Conservation (phyloP, 2,113 vertebrate species). For the Conger conger region DNA sequence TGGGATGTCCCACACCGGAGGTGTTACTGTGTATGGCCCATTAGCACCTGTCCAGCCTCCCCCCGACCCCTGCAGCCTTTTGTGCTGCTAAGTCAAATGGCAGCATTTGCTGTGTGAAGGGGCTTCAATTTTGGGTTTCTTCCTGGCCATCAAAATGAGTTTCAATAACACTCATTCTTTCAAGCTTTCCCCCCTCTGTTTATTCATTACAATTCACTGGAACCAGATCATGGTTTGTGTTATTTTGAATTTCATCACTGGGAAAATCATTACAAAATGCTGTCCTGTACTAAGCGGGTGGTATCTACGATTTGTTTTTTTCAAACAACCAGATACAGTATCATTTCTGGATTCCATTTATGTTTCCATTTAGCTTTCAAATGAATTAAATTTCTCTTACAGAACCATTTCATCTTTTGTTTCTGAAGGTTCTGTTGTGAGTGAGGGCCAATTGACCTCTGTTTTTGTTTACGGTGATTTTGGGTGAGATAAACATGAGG, state of each 20-base stretch:
- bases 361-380: not conserved
- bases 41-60: not conserved
- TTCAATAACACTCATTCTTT: not conserved
- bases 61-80: conserved; percentile 1
- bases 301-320: not conserved
- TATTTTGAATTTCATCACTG: not conserved
- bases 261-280: not conserved
- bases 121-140: not conserved
- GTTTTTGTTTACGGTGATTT: too few species aligned
- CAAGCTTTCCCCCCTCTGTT: not conserved
- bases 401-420: not conserved
- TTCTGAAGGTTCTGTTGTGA: not conserved
- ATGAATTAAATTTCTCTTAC: not conserved
- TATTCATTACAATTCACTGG: not conserved
- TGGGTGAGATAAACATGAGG: too few species aligned
- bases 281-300: not conserved
- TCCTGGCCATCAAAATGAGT: not conserved
- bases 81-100: conserved; percentile 17
- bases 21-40: conserved; percentile 1
- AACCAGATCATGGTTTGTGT: not conserved
- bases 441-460: too few species aligned
- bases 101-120: not conserved
- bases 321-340: not conserved
- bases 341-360: too few species aligned
- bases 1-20: not conserved